These are phyloP conservation scores for Cerastis rubricosa DNA, from an alignment of 2,888 invertebrate genomes.

Conservation along the genomic window DNA sequence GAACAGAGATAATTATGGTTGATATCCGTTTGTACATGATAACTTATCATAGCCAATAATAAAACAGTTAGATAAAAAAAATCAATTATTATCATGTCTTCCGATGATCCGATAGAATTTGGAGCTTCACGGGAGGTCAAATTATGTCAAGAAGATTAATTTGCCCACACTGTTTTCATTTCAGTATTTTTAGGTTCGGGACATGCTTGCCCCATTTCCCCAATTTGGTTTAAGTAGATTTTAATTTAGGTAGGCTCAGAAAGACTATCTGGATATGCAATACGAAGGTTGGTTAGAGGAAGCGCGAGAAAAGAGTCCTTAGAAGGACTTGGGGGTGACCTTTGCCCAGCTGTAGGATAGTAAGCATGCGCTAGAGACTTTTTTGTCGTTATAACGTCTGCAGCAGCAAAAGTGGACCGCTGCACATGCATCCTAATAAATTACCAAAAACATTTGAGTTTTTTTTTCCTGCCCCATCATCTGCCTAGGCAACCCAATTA, in stretches of 20 bases:
- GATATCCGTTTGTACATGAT: slow-evolving; percentile 6
- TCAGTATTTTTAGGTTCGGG: background rate
- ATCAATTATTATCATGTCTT: slow-evolving; percentile 6
- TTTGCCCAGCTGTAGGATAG: background rate
- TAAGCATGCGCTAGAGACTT: background rate
- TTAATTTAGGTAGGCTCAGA: background rate
- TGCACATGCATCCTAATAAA: background rate
- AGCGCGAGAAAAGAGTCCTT: background rate
- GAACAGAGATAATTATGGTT: slow-evolving; percentile 1
- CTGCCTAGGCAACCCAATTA: too few species aligned
- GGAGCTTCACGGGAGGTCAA: slow-evolving; percentile 28
- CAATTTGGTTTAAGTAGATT: background rate
- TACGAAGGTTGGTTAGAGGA: background rate
- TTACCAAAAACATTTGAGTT: background rate
- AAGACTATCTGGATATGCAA: background rate
- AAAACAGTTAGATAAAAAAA: slow-evolving; percentile 23
- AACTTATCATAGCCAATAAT: slow-evolving; percentile 9
- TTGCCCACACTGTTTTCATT: background rate
- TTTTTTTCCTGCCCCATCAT: background rate
- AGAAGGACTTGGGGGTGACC: background rate
- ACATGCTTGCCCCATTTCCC: background rate
- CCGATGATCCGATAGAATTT: slow-evolving; percentile 7
- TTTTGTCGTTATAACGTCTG: background rate
- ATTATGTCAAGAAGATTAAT: slow-evolving; percentile 33
- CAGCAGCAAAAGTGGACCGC: background rate